Base-by-base conservation (phyloP, 64 coral and sea anemone species). In the Platygyra sinensis region DNA sequence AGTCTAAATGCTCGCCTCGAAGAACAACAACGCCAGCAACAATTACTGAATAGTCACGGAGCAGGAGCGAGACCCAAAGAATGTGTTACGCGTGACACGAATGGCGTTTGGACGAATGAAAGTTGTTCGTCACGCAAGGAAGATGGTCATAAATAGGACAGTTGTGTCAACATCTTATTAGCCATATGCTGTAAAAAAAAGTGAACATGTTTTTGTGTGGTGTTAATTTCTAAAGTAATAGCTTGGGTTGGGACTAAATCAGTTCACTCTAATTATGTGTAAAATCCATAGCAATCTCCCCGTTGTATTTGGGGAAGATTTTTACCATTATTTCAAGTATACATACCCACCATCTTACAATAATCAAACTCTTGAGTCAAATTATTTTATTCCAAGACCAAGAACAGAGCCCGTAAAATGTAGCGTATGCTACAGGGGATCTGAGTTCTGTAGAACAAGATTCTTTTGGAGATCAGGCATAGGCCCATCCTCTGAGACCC, bases 361-460 rank as follows among this genome's bases (percentile, higher is more conserved):
- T 46, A 46, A 57, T 57, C 54, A 57, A 16, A 16, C 54, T 1
- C 54, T 57, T 57, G 54, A 10, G 10, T 16, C 54, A 57, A 57
- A 90, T 49, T 87, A 30, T 52, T 87, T 28, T 72, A 73, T 87
- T 57, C 54, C 54, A 14, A 57, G 54, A 1, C 54, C 10, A 57
- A 57, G 54, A 13, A 57, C 54, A 14, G 54, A 57, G 54, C 15
- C 54, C 15, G 54, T 11, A 57, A 13, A 57, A 57, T 2, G 54
- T 57, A 57, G 15, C 15, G 11, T 57, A 57, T 16, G 8, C 8
- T 57, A 13, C 54, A 57, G 54, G 10, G 15, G 72, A 74, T 72
- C 86, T 36, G 33, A 42, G 51, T 87, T 52, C 86, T 87, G 1
- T 87, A 72, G 86, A 87, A 87, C 16, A 55, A 33, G 27, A 72